These are phyloP conservation scores for Labrus mixtus DNA, from an alignment of 2,113 vertebrate genomes.

Conservation along the genomic window DNA sequence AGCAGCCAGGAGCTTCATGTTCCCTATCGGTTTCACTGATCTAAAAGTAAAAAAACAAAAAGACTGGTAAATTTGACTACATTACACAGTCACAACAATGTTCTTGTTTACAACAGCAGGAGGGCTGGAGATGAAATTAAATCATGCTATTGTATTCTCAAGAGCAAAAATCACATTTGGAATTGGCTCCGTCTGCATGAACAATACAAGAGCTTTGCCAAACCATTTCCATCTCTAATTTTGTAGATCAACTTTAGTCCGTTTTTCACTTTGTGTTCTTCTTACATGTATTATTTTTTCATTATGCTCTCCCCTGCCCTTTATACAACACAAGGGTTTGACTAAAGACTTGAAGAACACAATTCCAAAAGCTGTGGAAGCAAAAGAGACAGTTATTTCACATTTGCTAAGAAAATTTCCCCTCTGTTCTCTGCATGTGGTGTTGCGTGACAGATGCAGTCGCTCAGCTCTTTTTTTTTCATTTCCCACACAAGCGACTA, in stretches of 20 bases:
- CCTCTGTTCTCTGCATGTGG: background rate
- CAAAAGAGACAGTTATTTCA: background rate
- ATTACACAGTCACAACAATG: slow-evolving; percentile 15
- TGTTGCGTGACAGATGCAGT: slow-evolving; percentile 10
- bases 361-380: background rate
- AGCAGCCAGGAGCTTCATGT: slow-evolving; percentile 27
- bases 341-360: too few species aligned
- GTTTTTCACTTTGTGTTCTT: background rate
- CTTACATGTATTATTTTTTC: background rate
- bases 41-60: background rate
- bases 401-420: background rate
- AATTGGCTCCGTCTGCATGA: slow-evolving; percentile 45
- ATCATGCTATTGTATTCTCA: slow-evolving; percentile 50
- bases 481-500: background rate
- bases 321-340: background rate
- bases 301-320: background rate
- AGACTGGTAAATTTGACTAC: background rate
- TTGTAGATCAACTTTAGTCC: background rate
- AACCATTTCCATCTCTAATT: slow-evolving; percentile 49
- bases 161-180: slow-evolving; percentile 52
- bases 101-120: slow-evolving; percentile 53
- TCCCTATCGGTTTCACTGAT: background rate
- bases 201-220: slow-evolving; percentile 22
- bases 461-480: background rate
- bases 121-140: slow-evolving; percentile 50